Evolutionary conservation across 64 coral and sea anemone species (phyloP), one percentile per base, ranked within the genome.

Genomic region (Trachythela sp.): DNA sequence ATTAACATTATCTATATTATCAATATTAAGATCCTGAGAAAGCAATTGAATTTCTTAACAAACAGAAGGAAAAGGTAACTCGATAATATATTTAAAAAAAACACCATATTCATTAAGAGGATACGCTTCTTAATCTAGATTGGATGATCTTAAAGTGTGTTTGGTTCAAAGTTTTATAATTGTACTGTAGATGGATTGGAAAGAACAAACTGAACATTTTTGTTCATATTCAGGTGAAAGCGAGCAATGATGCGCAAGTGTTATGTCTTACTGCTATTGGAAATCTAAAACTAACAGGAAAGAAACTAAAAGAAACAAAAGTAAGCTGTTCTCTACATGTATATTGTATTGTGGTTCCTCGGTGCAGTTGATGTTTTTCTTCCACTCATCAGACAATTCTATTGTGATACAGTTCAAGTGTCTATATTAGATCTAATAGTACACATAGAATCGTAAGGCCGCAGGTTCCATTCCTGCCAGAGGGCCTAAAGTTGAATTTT

Each of bases 191-290:
- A 9, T 2, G n/a, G 48, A 39, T 26, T n/a, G 67, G 20, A 40
- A 8, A 13, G 22, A 51, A 33, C 29, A 0, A 9, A 64, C 13
- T 24, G 56, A 64, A 64, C 20, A 27, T 18, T 64, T 27, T n/a
- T 64, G 15, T 93, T 40, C 22, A 34, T 39, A 35, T 87, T 1
- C 32, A 97, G 95, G 94, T 97, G 30, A 90, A 92, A 54, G 92
- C 75, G 70, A 91, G 92, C 59, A 37, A 90, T 36, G 95, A 97
- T 39, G 95, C 95, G 39, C 89, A 97, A 11, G 89, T 97, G 30
- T 70, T 97, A 8, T 97, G 95, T 54, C 87, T 97, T n/a, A 97
- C 95, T 58, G 93, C 95, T 13, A 97, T 94, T 87, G 95, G 95
- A n/a, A 97, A 94, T 40, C 88, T 97, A 20, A 91, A 93, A 88